These are phyloP conservation scores for Drosophila tani DNA, from an alignment of 1,140 invertebrate species.

Conservation along the genomic window DNA sequence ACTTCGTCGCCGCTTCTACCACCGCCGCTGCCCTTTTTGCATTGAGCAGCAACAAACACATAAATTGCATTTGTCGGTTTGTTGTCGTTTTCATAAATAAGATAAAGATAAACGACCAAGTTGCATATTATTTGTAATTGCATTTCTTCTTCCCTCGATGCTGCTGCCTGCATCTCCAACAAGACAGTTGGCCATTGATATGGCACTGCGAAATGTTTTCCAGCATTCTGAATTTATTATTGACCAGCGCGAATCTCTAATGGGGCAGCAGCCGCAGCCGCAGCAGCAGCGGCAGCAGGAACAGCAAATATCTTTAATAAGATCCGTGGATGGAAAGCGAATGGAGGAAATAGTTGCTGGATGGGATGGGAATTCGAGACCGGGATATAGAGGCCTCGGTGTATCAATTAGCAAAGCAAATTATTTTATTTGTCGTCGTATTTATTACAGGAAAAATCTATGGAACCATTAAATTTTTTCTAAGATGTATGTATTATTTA, in stretches of 20 bases:
- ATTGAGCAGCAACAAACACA: conserved; percentile 80
- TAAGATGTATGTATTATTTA: not conserved
- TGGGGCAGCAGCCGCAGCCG: conserved; percentile 22
- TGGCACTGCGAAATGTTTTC: conserved; percentile 66
- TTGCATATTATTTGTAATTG: conserved; percentile 85
- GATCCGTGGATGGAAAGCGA: conserved; percentile 27
- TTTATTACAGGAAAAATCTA: not conserved
- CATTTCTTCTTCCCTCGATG: conserved; percentile 74
- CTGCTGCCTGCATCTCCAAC: conserved; percentile 37
- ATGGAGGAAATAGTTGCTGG: conserved; percentile 17
- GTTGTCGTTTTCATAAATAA: conserved; percentile 85
- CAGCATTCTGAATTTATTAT: conserved; percentile 71
- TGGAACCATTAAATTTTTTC: not conserved
- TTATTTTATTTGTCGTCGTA: conserved; percentile 3
- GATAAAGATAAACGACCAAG: conserved; percentile 84
- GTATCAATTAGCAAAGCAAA: conserved; percentile 21
- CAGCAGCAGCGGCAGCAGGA: not conserved
- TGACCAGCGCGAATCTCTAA: conserved; percentile 54
- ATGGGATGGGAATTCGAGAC: conserved; percentile 7
- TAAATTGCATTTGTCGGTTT: conserved; percentile 85
- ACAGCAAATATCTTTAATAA: conserved; percentile 42
- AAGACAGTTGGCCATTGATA: conserved; percentile 68
- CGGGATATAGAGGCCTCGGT: not conserved
- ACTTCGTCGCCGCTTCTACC: conserved; percentile 10
- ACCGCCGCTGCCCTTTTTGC: conserved; percentile 55